Evolutionary conservation across 2,888 invertebrate species (phyloP).

Genomic region (Scaptomyza tumidula): DNA sequence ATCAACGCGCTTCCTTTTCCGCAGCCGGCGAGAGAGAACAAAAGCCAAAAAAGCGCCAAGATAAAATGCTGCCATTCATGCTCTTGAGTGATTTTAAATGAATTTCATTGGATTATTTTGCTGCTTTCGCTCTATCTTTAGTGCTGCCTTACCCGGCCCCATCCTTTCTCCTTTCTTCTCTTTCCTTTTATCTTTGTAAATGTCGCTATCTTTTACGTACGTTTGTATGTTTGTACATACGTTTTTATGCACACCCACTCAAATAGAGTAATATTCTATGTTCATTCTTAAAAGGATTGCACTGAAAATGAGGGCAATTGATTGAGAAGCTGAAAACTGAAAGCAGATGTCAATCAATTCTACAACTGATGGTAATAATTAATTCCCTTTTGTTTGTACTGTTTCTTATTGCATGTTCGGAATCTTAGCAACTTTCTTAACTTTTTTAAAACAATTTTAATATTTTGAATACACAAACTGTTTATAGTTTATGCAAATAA

Average conservation of each 20-base stretch:
- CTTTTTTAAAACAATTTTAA: too few species aligned
- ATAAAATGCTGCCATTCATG: slow-evolving; percentile 73
- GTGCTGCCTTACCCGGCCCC: not conserved
- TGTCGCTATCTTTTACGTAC: not conserved
- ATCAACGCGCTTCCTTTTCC: slow-evolving; percentile 76
- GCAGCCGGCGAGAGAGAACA: slow-evolving; percentile 50
- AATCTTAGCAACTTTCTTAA: not conserved
- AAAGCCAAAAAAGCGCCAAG: slow-evolving; percentile 58
- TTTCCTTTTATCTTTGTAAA: not conserved
- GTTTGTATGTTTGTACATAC: slow-evolving; percentile 12
- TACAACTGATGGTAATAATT: slow-evolving; percentile 18
- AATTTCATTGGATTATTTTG: slow-evolving; percentile 62
- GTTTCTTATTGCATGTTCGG: not conserved
- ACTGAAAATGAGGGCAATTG: slow-evolving; percentile 33
- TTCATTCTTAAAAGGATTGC: slow-evolving; percentile 24
- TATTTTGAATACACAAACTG: too few species aligned
- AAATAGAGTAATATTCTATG: slow-evolving; percentile 42
- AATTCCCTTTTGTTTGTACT: slow-evolving; percentile 7
- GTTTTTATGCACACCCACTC: slow-evolving; percentile 2
- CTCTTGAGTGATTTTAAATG: slow-evolving; percentile 78
- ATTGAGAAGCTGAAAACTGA: slow-evolving; percentile 17
- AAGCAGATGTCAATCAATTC: slow-evolving; percentile 43
- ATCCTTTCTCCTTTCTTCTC: not conserved
- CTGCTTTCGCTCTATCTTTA: not conserved
- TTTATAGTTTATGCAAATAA: too few species aligned